Evolutionary conservation across 1,140 invertebrate species (phyloP).

Genomic region (Notospermus geniculatus): DNA sequence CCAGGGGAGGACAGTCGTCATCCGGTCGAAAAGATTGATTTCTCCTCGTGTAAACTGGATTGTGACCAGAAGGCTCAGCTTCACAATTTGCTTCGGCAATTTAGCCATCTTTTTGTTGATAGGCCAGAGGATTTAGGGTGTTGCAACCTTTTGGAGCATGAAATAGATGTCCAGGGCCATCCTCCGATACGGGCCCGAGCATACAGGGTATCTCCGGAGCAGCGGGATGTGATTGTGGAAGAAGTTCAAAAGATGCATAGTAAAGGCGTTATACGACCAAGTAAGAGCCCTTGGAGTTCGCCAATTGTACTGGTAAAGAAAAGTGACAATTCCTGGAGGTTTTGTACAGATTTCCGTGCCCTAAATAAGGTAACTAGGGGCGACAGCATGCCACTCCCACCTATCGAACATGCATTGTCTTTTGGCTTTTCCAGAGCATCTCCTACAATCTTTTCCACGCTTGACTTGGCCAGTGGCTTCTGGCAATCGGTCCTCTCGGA

Average conservation of each 20-base stretch:
- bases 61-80: neutral
- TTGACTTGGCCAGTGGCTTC: slow-evolving; percentile 1
- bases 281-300: slow-evolving; percentile 33
- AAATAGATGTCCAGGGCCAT: slow-evolving; percentile 6
- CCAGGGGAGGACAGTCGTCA: neutral
- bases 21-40: neutral
- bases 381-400: slow-evolving; percentile 31
- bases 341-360: slow-evolving; percentile 36
- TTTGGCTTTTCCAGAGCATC: neutral
- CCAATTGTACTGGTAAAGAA: slow-evolving; percentile 41
- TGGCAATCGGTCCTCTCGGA: slow-evolving; percentile 4
- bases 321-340: slow-evolving; percentile 28
- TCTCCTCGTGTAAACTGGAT: neutral
- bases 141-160: neutral
- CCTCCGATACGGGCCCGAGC: neutral
- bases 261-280: slow-evolving; percentile 33
- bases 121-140: neutral
- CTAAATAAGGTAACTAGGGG: slow-evolving; percentile 32
- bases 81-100: neutral
- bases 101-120: neutral
- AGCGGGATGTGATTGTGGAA: slow-evolving; percentile 10
- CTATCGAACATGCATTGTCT: slow-evolving; percentile 38
- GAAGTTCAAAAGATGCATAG: slow-evolving; percentile 15
- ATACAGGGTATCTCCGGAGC: neutral
- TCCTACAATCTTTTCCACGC: neutral